Conservation (phyloP, 2,888 invertebrate species). For the Mamestra brassicae region DNA sequence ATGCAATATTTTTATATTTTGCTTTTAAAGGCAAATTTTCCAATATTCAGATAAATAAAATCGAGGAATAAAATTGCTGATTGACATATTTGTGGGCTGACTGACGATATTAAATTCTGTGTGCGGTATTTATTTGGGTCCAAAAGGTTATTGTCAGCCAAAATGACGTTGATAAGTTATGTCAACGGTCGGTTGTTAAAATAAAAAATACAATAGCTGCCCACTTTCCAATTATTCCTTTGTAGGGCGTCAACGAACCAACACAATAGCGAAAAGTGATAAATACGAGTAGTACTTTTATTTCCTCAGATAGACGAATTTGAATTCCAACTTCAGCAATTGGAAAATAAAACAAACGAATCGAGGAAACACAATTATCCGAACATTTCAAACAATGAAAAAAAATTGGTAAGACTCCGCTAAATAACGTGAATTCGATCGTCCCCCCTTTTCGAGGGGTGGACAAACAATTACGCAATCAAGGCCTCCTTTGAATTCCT, state of each 20-base stretch:
- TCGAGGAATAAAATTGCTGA: no score
- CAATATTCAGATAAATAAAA: no score
- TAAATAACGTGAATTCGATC: slow-evolving; percentile 32
- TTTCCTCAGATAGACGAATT: neutral
- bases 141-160: neutral
- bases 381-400: slow-evolving; percentile 2
- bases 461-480: slow-evolving; percentile 39
- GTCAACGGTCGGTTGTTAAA: no score
- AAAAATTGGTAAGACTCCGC: neutral
- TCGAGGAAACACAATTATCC: slow-evolving; percentile 10
- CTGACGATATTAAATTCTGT: no score
- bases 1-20: neutral
- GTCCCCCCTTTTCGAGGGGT: no score
- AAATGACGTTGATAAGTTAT: neutral
- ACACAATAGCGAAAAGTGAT: neutral
- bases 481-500: slow-evolving; percentile 18
- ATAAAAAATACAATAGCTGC: neutral
- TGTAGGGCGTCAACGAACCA: neutral
- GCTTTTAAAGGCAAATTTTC: neutral
- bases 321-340: neutral
- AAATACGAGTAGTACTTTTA: neutral
- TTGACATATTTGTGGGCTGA: no score
- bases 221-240: neutral
- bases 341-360: slow-evolving; percentile 15
- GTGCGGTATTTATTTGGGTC: neutral